Evolutionary conservation across 1,140 invertebrate genomes (phyloP).

Genomic region (Drosophila paulistorum): DNA sequence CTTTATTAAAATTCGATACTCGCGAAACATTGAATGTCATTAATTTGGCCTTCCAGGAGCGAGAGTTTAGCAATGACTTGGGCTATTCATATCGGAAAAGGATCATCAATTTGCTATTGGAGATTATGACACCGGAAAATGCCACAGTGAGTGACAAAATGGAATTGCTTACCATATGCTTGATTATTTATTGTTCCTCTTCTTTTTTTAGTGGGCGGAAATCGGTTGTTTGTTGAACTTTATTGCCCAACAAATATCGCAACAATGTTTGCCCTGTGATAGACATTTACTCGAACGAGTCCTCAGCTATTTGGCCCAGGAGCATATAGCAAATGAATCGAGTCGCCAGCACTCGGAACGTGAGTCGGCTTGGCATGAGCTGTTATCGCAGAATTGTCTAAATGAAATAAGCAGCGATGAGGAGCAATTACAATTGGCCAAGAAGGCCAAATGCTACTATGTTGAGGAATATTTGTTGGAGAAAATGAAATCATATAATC

Average conservation of each 20-base stretch:
- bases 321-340: conserved; percentile 79
- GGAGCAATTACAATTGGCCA: conserved; percentile 81
- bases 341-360: conserved; percentile 86
- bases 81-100: conserved; percentile 90
- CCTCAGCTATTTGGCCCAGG: conserved; percentile 83
- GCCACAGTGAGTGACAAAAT: conserved; percentile 85
- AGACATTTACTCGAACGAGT: conserved; percentile 81
- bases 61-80: conserved; percentile 90
- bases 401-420: conserved; percentile 84
- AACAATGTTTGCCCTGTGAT: conserved; percentile 83
- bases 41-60: conserved; percentile 93
- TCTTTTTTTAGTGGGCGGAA: conserved; percentile 82
- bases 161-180: neutral
- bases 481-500: conserved; percentile 81
- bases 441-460: conserved; percentile 83
- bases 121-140: conserved; percentile 89
- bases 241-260: conserved; percentile 83
- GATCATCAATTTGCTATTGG: conserved; percentile 91
- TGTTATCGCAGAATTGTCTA: conserved; percentile 89
- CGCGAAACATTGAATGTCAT: conserved; percentile 95
- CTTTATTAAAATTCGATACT: conserved; percentile 93
- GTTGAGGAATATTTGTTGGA: conserved; percentile 84
- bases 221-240: conserved; percentile 84
- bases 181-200: neutral
- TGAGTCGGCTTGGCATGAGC: conserved; percentile 91